A percentile compares a stretch with the other conserved stretches of the same genome.
phyloP scores from a whole-genome alignment of 2,113 vertebrate genomes.

The Ciconia stormi region DNA sequence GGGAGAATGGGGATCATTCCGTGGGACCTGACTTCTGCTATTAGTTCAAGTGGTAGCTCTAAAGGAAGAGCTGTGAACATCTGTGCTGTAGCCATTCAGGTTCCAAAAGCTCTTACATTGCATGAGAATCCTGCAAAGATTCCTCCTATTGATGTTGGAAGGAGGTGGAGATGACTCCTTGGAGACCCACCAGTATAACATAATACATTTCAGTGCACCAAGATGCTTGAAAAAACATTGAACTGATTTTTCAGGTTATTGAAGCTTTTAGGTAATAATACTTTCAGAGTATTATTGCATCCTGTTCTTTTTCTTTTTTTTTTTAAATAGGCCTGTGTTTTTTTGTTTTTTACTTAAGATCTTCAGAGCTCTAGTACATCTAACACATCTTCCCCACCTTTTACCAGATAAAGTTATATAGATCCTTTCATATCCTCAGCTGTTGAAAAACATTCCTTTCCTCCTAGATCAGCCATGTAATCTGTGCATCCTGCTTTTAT shows the following conservation, averaged over 20 bases:
- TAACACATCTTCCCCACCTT: neutral
- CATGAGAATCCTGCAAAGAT: neutral
- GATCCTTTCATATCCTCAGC: neutral
- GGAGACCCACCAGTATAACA: neutral
- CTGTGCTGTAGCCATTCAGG: neutral
- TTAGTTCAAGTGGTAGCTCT: neutral
- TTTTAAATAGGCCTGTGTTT: neutral
- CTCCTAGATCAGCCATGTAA: neutral
- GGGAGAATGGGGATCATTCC: neutral
- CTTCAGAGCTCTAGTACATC: neutral
- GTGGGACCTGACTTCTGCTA: neutral
- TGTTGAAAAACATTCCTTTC: constrained; percentile 1
- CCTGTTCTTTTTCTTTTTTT: neutral
- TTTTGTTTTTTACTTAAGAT: neutral
- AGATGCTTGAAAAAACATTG: neutral
- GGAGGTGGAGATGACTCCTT: neutral
- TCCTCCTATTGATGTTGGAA: neutral
- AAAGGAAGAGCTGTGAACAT: neutral
- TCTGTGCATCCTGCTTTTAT: neutral
- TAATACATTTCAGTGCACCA: neutral
- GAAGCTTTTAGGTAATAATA: neutral
- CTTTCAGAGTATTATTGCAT: neutral
- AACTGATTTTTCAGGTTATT: neutral
- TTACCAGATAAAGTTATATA: neutral
- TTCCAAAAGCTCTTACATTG: neutral